Conservation (phyloP, 92 coral and sea anemone genomes). For the Parazoanthus darwini region DNA sequence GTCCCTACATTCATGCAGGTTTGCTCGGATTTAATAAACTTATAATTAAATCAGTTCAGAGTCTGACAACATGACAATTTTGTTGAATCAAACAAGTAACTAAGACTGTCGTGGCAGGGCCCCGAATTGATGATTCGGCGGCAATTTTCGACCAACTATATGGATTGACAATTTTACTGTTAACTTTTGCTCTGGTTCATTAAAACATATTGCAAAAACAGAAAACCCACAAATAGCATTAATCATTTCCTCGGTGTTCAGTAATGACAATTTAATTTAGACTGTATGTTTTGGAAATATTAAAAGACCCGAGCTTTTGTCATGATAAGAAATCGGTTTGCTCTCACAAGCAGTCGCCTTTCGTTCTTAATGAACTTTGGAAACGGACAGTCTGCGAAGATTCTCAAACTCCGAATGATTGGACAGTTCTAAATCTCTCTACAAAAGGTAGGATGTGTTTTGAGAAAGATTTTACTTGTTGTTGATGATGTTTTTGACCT, state of each 20-base stretch:
- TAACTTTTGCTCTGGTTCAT: not conserved
- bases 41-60: conserved; percentile 1
- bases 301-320: not conserved
- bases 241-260: conserved; percentile 16
- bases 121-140: not conserved
- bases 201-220: conserved; percentile 25
- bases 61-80: not conserved
- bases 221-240: conserved; percentile 32
- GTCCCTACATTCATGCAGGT: not conserved
- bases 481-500: not conserved
- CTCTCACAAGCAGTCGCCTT: not conserved
- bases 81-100: not conserved
- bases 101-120: not conserved
- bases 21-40: not conserved
- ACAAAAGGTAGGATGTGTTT: not conserved
- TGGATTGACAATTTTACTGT: not conserved
- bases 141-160: not conserved
- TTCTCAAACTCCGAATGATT: not conserved
- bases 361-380: not conserved
- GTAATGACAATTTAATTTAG: conserved; percentile 32
- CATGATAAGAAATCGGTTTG: not conserved
- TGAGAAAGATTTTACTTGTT: too few relatives aligned
- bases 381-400: not conserved
- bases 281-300: conserved; percentile 32
- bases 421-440: not conserved